Conservation (phyloP, 1,140 invertebrate species). For the Caerostris extrusa region DNA sequence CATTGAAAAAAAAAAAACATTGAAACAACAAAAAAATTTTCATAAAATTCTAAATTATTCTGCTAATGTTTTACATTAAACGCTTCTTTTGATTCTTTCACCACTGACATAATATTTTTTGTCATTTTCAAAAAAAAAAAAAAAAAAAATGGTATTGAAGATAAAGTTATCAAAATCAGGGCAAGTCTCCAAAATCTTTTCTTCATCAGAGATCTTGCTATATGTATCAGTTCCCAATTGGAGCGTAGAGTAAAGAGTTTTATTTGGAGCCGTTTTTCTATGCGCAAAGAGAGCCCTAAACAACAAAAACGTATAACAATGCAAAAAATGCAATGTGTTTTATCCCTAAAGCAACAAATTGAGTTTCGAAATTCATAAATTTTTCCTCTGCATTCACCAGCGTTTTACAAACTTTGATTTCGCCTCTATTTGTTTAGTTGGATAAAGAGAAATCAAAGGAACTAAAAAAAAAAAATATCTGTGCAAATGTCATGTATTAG, state of each 20-base stretch:
- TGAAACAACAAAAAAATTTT: no score
- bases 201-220: not conserved
- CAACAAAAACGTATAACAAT: not conserved
- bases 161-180: not conserved
- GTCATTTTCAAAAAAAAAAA: no score
- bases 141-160: no score
- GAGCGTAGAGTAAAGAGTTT: constrained; percentile 29
- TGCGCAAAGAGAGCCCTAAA: not conserved
- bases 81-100: no score
- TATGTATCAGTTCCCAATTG: constrained; percentile 20
- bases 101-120: no score
- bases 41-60: no score
- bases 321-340: constrained; percentile 11
- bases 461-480: no score
- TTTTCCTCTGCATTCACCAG: not conserved
- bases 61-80: no score
- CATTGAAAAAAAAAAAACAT: no score
- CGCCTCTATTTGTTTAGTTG: not conserved
- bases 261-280: not conserved
- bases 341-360: constrained; percentile 26
- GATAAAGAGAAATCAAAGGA: not conserved
- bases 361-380: constrained; percentile 52
- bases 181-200: constrained; percentile 1
- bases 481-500: no score
- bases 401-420: not conserved